These are phyloP conservation scores for Thecocarcelia acutangulata DNA, from an alignment of 2,888 invertebrate genomes.

Conservation along the genomic window DNA sequence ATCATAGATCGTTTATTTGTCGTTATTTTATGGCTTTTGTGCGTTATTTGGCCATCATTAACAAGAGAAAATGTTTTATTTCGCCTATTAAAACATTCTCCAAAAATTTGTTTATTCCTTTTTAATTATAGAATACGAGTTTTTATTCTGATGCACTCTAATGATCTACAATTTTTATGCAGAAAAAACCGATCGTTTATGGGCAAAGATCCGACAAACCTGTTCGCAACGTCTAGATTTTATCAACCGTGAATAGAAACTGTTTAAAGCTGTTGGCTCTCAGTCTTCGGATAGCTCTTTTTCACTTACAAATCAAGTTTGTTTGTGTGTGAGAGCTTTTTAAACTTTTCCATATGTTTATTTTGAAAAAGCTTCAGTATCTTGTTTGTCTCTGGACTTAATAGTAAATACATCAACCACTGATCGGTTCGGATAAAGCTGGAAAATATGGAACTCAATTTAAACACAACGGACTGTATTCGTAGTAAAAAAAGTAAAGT, in stretches of 20 bases:
- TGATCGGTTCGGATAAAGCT: background rate
- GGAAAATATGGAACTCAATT: background rate
- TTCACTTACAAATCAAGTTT: background rate
- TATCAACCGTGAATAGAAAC: constrained; percentile 45
- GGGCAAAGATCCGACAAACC: background rate
- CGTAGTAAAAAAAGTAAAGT: too few species aligned
- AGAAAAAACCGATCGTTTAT: constrained; percentile 28
- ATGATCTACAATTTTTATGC: constrained; percentile 28
- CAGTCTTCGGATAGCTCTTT: background rate
- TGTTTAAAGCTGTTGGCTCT: constrained; percentile 21
- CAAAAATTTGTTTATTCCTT: constrained; percentile 30
- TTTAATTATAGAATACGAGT: constrained; percentile 25
- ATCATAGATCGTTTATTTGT: background rate
- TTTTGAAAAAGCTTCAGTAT: background rate
- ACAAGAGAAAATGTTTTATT: constrained; percentile 8
- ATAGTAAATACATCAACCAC: background rate
- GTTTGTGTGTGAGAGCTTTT: background rate
- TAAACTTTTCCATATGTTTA: background rate
- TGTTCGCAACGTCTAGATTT: constrained; percentile 8
- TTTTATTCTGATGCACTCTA: constrained; percentile 42
- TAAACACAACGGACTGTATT: too few species aligned
- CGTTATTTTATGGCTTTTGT: constrained; percentile 3
- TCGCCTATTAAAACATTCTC: constrained; percentile 32
- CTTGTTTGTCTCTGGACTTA: background rate
- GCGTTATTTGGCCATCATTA: constrained; percentile 1